Base-by-base conservation (phyloP, 2,888 invertebrate genomes). In the Crocallis elinguaria region DNA sequence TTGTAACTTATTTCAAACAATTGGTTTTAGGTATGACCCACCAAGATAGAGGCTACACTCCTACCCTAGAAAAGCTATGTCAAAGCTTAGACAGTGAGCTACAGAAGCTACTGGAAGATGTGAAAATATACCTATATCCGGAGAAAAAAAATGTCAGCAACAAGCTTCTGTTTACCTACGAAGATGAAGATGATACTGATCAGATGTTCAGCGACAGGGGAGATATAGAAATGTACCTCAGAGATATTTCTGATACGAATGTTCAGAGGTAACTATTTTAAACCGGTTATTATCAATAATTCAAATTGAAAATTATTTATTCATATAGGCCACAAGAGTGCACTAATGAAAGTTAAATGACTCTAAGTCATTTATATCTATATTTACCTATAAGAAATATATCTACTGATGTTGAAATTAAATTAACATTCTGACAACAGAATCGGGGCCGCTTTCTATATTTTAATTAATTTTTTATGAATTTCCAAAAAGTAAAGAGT, bases 1-100 rank as follows among this genome's bases (percentile, higher is more conserved):
- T 19, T 5, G 3, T 19, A 19, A 19, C 19, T 19, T 19, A 19
- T 5, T 7, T 8, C 23, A 7, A 23, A 23, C 4, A 1, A 1
- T 13, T 23, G n/a, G n/a, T 13, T 1, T 0, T 36, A 92, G 92
- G 88, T 1, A 92, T 96, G 80, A 88, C 94, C 0, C 95, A 96
- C 92, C 97, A 97, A 87, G 95, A 96, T 2, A 94, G 94, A 64
- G 97, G 97, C 0, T 96, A 94, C 80, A 95, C 96, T 0, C 93
- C 93, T 0, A 94, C 94, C 14, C 87, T 97, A 30, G 95, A 96
- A 36, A 93, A 93, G 71, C 91, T 96, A 0, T 96, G 96, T 64
- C 84, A 92, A 38, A 88, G 88, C 61, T 85, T 96, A 25, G 95
- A 97, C 67, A 74, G 79, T 0, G 93, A 93, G 62, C 82, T 95